A percentile compares a stretch with the other conserved stretches of the same genome.
Conservation (phyloP, 2,888 invertebrate genomes). For the Amorpha juglandis region DNA sequence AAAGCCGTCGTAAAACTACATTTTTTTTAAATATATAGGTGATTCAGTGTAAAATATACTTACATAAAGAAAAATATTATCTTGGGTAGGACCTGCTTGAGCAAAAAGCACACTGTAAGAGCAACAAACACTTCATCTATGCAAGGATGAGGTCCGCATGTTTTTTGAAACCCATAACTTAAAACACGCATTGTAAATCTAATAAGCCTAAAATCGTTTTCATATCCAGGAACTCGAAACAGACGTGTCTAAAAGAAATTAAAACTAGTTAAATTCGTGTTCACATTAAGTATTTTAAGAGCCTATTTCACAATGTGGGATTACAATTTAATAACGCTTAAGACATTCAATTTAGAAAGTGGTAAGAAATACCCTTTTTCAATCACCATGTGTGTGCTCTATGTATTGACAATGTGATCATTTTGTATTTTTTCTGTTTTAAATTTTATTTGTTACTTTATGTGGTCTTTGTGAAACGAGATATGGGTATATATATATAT, state of each 20-base stretch:
- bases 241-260: neutral
- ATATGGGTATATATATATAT: no score
- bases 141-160: conserved; percentile 80
- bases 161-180: conserved; percentile 21
- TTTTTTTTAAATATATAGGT: neutral
- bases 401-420: no score
- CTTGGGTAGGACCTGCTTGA: conserved; percentile 15
- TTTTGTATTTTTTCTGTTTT: no score
- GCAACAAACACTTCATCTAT: conserved; percentile 63
- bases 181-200: neutral
- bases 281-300: no score
- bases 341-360: no score
- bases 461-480: no score
- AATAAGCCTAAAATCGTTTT: neutral
- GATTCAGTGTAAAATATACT: conserved; percentile 9
- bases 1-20: neutral
- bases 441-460: no score
- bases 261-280: no score
- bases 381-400: no score
- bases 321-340: no score
- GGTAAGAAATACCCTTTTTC: no score
- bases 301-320: no score
- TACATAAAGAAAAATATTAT: neutral
- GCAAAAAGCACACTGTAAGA: conserved; percentile 18
- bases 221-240: neutral